Conservation (phyloP, 2,888 invertebrate genomes). For the Strigamia transsilvanica region DNA sequence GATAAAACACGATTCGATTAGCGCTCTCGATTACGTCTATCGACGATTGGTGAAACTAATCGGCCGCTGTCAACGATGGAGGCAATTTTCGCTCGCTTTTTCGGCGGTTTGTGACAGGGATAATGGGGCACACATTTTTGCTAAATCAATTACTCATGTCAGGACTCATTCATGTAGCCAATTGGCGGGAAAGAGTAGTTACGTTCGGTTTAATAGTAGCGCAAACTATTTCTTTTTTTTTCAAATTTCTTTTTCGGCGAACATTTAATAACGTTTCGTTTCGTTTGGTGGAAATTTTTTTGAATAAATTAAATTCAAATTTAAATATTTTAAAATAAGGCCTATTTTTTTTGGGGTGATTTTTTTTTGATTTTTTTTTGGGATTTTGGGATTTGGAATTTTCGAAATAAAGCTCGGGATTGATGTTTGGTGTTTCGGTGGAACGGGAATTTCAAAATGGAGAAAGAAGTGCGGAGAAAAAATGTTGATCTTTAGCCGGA, state of each 20-base stretch:
- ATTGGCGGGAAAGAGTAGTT: constrained; percentile 20
- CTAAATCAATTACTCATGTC: not conserved
- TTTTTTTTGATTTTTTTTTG: not conserved
- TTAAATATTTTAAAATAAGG: too few species aligned
- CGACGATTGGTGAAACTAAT: too few species aligned
- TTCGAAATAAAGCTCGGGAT: too few species aligned
- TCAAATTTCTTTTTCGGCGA: not conserved
- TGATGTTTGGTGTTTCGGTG: not conserved
- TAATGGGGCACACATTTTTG: not conserved
- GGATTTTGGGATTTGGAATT: too few species aligned
- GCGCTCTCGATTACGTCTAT: too few species aligned
- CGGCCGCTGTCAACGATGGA: too few species aligned
- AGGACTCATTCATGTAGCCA: not conserved
- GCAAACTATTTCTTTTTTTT: not conserved
- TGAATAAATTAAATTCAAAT: not conserved
- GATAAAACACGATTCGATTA: too few species aligned
- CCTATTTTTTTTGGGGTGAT: not conserved
- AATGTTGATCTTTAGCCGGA: not conserved
- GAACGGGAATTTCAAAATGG: not conserved
- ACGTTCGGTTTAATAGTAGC: not conserved
- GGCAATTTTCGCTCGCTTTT: not conserved
- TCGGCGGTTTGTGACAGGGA: not conserved
- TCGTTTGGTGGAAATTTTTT: too few species aligned
- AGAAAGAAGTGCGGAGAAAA: not conserved
- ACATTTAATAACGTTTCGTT: too few species aligned